These are phyloP conservation scores for Caenorhabditis sp. DNA, from an alignment of 2,888 invertebrate genomes.

Conservation along the genomic window DNA sequence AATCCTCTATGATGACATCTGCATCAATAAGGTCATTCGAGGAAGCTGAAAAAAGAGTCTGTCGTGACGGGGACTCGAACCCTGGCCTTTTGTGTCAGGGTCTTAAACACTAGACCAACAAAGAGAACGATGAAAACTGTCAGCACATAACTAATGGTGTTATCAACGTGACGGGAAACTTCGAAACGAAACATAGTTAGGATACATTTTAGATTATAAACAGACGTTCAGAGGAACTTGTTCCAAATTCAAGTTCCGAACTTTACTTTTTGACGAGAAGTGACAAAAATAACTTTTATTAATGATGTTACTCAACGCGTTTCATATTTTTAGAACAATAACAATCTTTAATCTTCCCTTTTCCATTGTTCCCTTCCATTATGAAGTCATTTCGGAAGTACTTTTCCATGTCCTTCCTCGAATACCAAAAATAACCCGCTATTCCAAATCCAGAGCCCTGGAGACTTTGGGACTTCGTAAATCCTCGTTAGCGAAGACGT, in stretches of 20 bases:
- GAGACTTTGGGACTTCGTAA: constrained; percentile 24
- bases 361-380: not conserved
- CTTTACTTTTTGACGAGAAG: not conserved
- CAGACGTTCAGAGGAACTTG: not conserved
- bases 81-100: constrained; percentile 73
- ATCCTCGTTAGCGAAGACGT: constrained; percentile 47
- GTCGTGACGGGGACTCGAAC: constrained; percentile 73
- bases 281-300: not conserved
- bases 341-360: constrained; percentile 6
- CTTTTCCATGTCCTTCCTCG: not conserved
- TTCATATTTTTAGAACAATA: not conserved
- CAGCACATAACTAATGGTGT: no score
- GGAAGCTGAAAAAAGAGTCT: constrained; percentile 18
- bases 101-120: constrained; percentile 74
- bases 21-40: constrained; percentile 4
- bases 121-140: constrained; percentile 34
- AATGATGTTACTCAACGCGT: not conserved
- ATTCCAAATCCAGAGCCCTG: constrained; percentile 1
- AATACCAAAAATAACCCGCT: not conserved
- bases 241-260: not conserved
- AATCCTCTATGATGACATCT: constrained; percentile 15
- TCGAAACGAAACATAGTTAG: no score
- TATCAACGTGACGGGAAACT: no score
- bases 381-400: constrained; percentile 28
- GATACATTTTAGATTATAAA: not conserved